Evolutionary conservation across 2,113 vertebrate genomes (phyloP).

Genomic region (Conger conger): DNA sequence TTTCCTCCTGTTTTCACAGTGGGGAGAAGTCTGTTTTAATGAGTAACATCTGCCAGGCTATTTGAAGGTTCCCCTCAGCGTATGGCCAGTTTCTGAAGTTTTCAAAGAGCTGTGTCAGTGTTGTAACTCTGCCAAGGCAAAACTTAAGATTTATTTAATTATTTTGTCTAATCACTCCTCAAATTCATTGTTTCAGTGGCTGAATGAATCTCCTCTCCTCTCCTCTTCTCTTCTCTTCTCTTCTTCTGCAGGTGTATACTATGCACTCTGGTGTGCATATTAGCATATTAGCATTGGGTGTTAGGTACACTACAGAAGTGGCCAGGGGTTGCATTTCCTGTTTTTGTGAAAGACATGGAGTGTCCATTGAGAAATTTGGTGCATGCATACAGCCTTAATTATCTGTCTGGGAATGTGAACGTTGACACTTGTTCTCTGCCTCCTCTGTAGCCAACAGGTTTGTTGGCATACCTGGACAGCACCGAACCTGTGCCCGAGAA

Average conservation of each 20-base stretch:
- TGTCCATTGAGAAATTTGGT: background rate
- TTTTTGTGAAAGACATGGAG: background rate
- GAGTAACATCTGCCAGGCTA: background rate
- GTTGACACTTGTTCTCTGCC: background rate
- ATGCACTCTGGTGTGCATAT: background rate
- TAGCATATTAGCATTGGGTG: background rate
- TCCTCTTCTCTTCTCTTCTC: background rate
- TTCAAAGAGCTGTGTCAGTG: no score
- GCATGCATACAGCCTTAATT: background rate
- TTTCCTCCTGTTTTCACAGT: background rate
- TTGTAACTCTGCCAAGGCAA: background rate
- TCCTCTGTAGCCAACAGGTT: slow-evolving; percentile 80
- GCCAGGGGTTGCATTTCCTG: background rate
- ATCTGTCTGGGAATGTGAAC: background rate
- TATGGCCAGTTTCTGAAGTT: background rate
- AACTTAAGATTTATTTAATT: background rate
- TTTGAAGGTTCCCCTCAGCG: background rate
- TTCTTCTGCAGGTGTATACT: background rate
- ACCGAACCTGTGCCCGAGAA: slow-evolving; percentile 90
- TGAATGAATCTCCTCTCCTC: background rate
- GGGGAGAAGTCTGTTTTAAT: background rate
- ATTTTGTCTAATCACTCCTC: no score
- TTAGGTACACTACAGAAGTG: background rate
- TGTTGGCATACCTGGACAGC: slow-evolving; percentile 92
- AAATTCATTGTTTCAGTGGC: background rate